A percentile compares a stretch with the other conserved stretches of the same genome.
Conservation (phyloP, 2,797 vertebrate species). For the Melanotaenia boesemani region DNA sequence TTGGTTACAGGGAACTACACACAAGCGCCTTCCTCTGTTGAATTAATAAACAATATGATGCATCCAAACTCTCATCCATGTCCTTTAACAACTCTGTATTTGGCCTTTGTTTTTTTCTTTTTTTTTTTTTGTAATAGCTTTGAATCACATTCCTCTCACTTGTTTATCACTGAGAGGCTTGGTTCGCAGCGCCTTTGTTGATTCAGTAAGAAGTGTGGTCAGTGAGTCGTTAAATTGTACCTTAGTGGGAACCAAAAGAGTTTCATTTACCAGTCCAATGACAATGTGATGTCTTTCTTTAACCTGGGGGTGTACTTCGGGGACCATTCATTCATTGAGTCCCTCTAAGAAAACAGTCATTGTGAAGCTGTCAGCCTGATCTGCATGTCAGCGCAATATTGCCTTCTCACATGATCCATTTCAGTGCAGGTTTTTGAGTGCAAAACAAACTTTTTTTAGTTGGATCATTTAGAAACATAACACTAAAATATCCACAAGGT, state of each 20-base stretch:
- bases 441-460: slow-evolving; percentile 52
- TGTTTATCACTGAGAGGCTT: slow-evolving; percentile 23
- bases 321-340: slow-evolving; percentile 21
- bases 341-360: slow-evolving; percentile 57
- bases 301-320: slow-evolving; percentile 40
- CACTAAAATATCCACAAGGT: slow-evolving; percentile 34
- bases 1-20: slow-evolving; percentile 46
- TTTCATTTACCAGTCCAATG: slow-evolving; percentile 54
- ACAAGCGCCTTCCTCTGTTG: not conserved
- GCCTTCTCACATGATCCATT: slow-evolving; percentile 39
- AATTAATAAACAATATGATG: slow-evolving; percentile 3
- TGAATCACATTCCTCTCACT: slow-evolving; percentile 10
- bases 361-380: slow-evolving; percentile 60
- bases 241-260: slow-evolving; percentile 43
- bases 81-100: slow-evolving; percentile 8
- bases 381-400: slow-evolving; percentile 45
- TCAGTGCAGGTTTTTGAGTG: slow-evolving; percentile 50
- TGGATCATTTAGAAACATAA: slow-evolving; percentile 50
- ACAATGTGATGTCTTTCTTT: slow-evolving; percentile 55
- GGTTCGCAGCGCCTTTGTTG: slow-evolving; percentile 33
- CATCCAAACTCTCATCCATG: not conserved
- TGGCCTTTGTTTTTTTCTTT: slow-evolving; percentile 17
- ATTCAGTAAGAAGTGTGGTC: slow-evolving; percentile 34
- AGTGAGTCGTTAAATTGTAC: slow-evolving; percentile 64
- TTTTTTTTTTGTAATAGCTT: slow-evolving; percentile 19